Percentiles rank a stretch among this genome's conserved stretches.
phyloP scores from a whole-genome alignment of 2,888 invertebrate genomes.

The Phortica magna region DNA sequence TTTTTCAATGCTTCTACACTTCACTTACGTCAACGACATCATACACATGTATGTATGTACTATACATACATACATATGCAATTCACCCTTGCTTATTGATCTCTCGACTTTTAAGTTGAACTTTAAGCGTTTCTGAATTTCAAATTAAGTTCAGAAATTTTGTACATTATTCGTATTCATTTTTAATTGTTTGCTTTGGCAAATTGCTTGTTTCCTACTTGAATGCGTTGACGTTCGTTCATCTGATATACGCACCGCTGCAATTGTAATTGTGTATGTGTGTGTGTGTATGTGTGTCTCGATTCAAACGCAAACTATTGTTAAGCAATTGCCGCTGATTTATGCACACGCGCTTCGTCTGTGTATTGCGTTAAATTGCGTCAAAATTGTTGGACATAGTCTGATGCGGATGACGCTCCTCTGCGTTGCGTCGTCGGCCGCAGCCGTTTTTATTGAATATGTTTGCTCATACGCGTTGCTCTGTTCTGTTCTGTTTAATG shows the following conservation, averaged over 20 bases:
- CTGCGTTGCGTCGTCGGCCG: not conserved
- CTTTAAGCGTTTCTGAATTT: constrained; percentile 9
- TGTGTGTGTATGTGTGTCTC: not conserved
- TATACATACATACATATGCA: no score
- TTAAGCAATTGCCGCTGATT: constrained; percentile 70
- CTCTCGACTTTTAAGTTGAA: not conserved
- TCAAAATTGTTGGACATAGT: constrained; percentile 36
- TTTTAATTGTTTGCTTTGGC: constrained; percentile 68
- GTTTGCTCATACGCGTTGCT: constrained; percentile 4
- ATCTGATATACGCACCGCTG: constrained; percentile 7
- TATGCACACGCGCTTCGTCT: constrained; percentile 46
- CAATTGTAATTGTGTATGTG: not conserved
- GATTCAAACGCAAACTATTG: constrained; percentile 51
- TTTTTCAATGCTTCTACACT: not conserved
- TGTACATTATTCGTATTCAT: constrained; percentile 49
- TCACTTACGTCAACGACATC: not conserved
- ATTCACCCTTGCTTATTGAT: not conserved
- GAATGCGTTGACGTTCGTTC: constrained; percentile 30
- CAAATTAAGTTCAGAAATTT: constrained; percentile 1
- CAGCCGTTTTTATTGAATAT: not conserved
- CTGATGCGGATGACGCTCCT: constrained; percentile 25
- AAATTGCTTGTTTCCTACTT: constrained; percentile 71
- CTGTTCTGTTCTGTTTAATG: not conserved
- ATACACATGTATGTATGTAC: not conserved
- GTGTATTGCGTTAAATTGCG: constrained; percentile 41